phyloP scores from a whole-genome alignment of 2,888 invertebrate genomes.

The Pandemis heparana region DNA sequence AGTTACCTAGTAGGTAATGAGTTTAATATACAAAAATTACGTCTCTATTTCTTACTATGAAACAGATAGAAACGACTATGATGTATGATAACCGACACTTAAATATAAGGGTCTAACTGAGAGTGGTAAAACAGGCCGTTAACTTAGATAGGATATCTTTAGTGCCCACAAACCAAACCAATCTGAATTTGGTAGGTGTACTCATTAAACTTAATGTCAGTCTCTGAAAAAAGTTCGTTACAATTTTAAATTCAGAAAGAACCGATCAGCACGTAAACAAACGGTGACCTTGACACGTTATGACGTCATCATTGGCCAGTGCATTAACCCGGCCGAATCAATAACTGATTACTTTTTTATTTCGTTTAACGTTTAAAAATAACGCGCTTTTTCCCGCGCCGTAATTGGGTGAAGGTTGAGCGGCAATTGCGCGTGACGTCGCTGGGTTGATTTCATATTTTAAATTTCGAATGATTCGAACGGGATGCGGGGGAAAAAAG shows the following conservation, averaged over 20 bases:
- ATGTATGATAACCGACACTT: no score
- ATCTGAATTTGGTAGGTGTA: neutral
- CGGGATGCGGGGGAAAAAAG: neutral
- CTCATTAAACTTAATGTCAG: conserved; percentile 1
- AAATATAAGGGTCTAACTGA: no score
- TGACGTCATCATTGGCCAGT: conserved; percentile 47
- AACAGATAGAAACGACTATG: no score
- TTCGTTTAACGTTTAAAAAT: conserved; percentile 73
- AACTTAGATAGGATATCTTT: no score
- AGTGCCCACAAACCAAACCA: neutral
- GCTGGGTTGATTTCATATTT: conserved; percentile 15
- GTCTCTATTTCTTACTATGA: no score
- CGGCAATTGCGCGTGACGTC: conserved; percentile 37
- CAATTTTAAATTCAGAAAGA: conserved; percentile 45
- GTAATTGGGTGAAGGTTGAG: conserved; percentile 58
- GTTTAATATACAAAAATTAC: no score
- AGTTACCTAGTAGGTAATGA: no score
- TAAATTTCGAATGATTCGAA: conserved; percentile 5
- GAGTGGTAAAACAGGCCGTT: no score
- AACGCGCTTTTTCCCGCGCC: conserved; percentile 66
- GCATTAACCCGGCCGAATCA: conserved; percentile 65
- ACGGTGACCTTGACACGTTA: conserved; percentile 65
- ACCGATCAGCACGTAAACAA: conserved; percentile 59
- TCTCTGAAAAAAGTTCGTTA: neutral
- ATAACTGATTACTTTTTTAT: conserved; percentile 77